Base-by-base conservation (phyloP, 2,797 vertebrate genomes). In the Sebastes hubbsi region DNA sequence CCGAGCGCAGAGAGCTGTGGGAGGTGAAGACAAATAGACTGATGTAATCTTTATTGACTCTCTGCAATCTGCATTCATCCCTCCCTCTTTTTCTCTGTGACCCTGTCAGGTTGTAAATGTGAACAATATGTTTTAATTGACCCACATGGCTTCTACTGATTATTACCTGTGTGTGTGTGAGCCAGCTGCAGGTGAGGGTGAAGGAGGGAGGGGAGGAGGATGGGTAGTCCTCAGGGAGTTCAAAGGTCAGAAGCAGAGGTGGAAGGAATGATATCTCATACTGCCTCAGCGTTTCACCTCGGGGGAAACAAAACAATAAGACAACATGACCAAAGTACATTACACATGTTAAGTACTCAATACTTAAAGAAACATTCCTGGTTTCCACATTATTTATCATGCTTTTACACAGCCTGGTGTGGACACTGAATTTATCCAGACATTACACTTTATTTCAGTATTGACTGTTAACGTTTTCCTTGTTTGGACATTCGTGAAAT, bases 111-210 rank as follows among this genome's bases (percentile, higher is more conserved):
- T 9, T 55, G 58, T 65, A 75, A 64, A 16, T 5, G 6, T 70
- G 14, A 52, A 3, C 25, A 38, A 4, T 36, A 24, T 32, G 12
- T 24, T 36, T 49, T 3, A 2, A 25, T 0, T 64, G 11, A 66
- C 13, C 4, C 29, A 32, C n/a, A 24, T 58, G 18, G 6, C 9
- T 3, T 46, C 2, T 12, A 8, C 8, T 46, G 3, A 20, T 62
- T 88, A 97, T 62, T 88, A 98, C 97, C 97, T 98, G 97, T 73
- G 91, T 83, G 76, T 66, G 94, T 84, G 96, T 96, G 79, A 98
- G 95, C 97, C 97, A 98, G 91, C 96, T 96, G 85, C 96, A 96
- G 86, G 94, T 95, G 85, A 98, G 96, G 60, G 95, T 96, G 85
- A 97, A 98, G 14, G 81, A 84, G 1, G 97, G 97, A 2, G 97